phyloP scores from a whole-genome alignment of 2,797 vertebrate species.

The Pagetopsis macropterus region DNA sequence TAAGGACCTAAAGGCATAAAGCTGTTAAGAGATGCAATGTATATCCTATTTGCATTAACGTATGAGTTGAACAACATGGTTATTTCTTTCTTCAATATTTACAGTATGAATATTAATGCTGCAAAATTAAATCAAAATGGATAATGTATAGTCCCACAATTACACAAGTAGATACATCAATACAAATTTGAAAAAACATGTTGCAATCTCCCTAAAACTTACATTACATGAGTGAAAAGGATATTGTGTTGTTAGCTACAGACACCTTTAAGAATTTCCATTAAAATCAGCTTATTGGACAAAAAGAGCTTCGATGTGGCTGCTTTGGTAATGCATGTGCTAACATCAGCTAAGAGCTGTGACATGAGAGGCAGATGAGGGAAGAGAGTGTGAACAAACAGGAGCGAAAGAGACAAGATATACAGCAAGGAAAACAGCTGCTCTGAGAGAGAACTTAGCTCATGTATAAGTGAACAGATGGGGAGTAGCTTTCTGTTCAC shows the following conservation, averaged over 20 bases:
- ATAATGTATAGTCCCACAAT: background rate
- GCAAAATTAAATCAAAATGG: background rate
- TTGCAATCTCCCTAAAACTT: background rate
- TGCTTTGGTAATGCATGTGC: slow-evolving; percentile 42
- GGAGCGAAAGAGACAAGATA: slow-evolving; percentile 12
- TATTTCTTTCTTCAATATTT: background rate
- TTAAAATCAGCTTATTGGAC: slow-evolving; percentile 46
- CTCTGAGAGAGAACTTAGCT: slow-evolving; percentile 29
- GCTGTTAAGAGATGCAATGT: background rate
- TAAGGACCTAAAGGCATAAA: slow-evolving; percentile 9
- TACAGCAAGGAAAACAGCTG: slow-evolving; percentile 46
- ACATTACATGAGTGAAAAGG: background rate
- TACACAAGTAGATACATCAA: background rate
- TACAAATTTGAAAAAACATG: background rate
- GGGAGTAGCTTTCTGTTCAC: slow-evolving; percentile 13
- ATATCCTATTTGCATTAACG: background rate
- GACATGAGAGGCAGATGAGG: slow-evolving; percentile 23
- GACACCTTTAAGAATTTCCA: slow-evolving; percentile 21
- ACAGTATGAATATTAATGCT: background rate
- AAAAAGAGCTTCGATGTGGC: slow-evolving; percentile 27
- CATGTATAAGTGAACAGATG: slow-evolving; percentile 40
- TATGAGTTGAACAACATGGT: background rate
- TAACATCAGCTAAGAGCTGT: slow-evolving; percentile 31
- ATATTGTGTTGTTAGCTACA: slow-evolving; percentile 1
- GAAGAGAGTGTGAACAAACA: slow-evolving; percentile 40